A percentile compares a stretch with the other conserved stretches of the same genome.
Conservation (phyloP, 2,888 invertebrate genomes). For the Eurytoma adleriae region DNA sequence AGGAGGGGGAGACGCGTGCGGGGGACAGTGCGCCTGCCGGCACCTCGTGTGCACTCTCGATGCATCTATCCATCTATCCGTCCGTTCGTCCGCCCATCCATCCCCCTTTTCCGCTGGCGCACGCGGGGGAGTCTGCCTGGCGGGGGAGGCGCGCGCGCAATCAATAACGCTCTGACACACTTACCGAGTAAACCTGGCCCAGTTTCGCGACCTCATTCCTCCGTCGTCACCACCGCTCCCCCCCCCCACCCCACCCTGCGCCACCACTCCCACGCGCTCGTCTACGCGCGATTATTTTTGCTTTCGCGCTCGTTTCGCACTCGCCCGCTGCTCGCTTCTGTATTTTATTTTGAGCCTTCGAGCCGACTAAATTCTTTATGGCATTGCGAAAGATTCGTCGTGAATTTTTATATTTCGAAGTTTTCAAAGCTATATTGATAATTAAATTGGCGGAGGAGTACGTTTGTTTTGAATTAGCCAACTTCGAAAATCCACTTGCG, state of each 20-base stretch:
- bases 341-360: no score
- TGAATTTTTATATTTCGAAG: no score
- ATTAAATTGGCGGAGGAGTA: no score
- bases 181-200: conserved; percentile 76
- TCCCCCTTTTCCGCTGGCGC: not conserved
- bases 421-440: no score
- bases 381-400: no score
- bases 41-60: not conserved
- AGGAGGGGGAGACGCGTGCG: conserved; percentile 56
- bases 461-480: no score
- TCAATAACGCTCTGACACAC: conserved; percentile 73
- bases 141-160: conserved; percentile 54
- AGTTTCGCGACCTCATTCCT: conserved; percentile 71
- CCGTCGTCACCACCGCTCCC: conserved; percentile 38
- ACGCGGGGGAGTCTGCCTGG: conserved; percentile 59
- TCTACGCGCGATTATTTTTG: conserved; percentile 3
- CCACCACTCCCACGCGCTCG: not conserved
- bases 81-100: no score
- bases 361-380: no score
- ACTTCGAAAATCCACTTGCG: no score
- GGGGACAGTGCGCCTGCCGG: conserved; percentile 20
- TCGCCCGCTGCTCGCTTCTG: not conserved
- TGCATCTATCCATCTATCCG: no score
- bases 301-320: not conserved
- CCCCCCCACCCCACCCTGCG: conserved; percentile 53